Evolutionary conservation across 2,113 vertebrate species (phyloP).

Genomic region (Antennarius striatus): DNA sequence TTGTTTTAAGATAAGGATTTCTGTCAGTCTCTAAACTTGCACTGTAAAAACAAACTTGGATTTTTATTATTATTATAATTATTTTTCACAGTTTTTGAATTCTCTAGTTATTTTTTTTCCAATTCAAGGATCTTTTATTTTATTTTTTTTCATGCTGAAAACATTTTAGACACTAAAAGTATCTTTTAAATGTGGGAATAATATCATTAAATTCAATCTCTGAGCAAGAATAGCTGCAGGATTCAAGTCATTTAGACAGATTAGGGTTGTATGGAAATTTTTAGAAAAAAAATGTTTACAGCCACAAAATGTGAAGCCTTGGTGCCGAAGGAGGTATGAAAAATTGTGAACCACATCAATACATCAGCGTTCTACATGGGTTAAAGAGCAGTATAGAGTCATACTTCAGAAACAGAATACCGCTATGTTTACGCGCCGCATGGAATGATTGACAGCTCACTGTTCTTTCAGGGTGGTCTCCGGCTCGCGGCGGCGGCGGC

Average conservation of each 20-base stretch:
- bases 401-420: constrained; percentile 44
- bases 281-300: neutral
- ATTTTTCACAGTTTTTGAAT: too few relatives aligned
- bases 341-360: constrained; percentile 4
- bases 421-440: constrained; percentile 43
- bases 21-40: too few relatives aligned
- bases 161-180: too few relatives aligned
- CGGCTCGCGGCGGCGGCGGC: constrained; percentile 2
- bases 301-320: constrained; percentile 13
- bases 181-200: too few relatives aligned
- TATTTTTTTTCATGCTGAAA: too few relatives aligned
- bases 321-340: neutral
- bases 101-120: too few relatives aligned
- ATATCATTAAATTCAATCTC: too few relatives aligned
- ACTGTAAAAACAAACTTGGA: too few relatives aligned
- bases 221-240: neutral
- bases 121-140: too few relatives aligned
- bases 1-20: too few relatives aligned
- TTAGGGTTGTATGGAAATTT: too few relatives aligned
- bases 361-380: constrained; percentile 11
- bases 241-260: neutral
- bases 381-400: constrained; percentile 22
- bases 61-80: too few relatives aligned
- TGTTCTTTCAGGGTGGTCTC: constrained; percentile 75
- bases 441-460: constrained; percentile 72